A percentile compares a stretch with the other conserved stretches of the same genome.
These are phyloP conservation scores for Drosophila willistoni DNA, from an alignment of 1,140 invertebrate genomes.

Conservation along the genomic window DNA sequence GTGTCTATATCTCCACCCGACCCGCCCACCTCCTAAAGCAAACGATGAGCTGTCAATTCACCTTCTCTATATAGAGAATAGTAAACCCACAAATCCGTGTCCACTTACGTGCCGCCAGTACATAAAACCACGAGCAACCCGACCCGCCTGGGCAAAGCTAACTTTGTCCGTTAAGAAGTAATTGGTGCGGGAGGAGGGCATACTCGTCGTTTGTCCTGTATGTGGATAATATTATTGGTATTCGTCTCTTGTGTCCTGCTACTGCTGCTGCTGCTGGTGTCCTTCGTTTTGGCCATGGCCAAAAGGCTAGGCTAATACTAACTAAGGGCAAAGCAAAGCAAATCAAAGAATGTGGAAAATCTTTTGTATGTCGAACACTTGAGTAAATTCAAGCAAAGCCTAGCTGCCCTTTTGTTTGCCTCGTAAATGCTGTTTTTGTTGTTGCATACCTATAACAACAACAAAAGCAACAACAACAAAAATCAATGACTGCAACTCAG, in stretches of 20 bases:
- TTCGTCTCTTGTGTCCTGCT: conserved; percentile 40
- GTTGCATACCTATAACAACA: conserved; percentile 64
- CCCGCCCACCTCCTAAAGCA: conserved; percentile 14
- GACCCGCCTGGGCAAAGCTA: conserved; percentile 64
- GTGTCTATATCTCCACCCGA: conserved; percentile 28
- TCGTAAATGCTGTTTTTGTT: conserved; percentile 29
- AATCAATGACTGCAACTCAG: conserved; percentile 69
- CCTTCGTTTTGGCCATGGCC: conserved; percentile 54
- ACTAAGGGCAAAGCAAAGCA: conserved; percentile 5
- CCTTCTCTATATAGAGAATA: neutral
- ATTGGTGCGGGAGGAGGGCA: conserved; percentile 48
- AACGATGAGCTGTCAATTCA: conserved; percentile 50
- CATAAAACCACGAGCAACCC: conserved; percentile 70
- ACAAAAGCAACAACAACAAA: conserved; percentile 51
- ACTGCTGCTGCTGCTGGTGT: conserved; percentile 10
- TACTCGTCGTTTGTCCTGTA: conserved; percentile 29
- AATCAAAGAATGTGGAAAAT: conserved; percentile 38
- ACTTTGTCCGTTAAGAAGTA: conserved; percentile 41
- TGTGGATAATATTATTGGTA: conserved; percentile 25
- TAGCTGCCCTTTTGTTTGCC: conserved; percentile 47
- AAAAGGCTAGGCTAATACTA: conserved; percentile 16
- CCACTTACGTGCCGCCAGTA: conserved; percentile 78
- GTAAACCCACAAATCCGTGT: conserved; percentile 51
- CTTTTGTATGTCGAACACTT: conserved; percentile 55
- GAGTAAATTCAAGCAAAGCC: conserved; percentile 55